Conservation (phyloP, 2,113 vertebrate genomes). For the Panurus biarmicus region DNA sequence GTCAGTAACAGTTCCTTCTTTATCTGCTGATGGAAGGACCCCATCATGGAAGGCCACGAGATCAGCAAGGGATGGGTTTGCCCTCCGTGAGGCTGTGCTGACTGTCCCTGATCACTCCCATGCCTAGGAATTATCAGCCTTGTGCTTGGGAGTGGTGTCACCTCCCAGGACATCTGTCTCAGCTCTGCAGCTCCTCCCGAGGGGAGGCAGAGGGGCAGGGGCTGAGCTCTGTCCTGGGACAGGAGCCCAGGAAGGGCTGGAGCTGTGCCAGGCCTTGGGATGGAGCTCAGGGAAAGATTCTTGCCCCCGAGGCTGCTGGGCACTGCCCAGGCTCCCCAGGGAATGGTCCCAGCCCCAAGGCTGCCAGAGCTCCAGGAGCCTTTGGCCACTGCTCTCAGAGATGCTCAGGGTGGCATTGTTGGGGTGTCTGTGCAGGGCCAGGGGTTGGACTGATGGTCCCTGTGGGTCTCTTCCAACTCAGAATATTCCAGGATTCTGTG, state of each 20-base stretch:
- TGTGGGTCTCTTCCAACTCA: accelerated
- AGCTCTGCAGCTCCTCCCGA: not conserved
- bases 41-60: accelerated
- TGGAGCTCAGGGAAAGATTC: not conserved
- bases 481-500: not conserved
- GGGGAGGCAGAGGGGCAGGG: not conserved
- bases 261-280: not conserved
- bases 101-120: not conserved
- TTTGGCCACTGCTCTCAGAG: not conserved
- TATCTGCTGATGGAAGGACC: not conserved
- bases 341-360: no score
- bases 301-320: not conserved
- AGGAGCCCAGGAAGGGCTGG: not conserved
- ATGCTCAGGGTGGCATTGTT: not conserved
- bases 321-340: not conserved
- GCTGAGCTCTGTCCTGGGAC: not conserved
- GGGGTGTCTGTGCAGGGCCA: not conserved
- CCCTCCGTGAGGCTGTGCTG: accelerated
- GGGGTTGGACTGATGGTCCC: accelerated
- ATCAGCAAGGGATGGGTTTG: not conserved
- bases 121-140: not conserved
- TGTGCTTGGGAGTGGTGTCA: not conserved
- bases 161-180: not conserved
- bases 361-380: not conserved
- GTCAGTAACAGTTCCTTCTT: not conserved